A percentile compares a stretch with the other conserved stretches of the same genome.
Evolutionary conservation across 1,140 invertebrate species (phyloP).

Genomic region (Myzus persicae): DNA sequence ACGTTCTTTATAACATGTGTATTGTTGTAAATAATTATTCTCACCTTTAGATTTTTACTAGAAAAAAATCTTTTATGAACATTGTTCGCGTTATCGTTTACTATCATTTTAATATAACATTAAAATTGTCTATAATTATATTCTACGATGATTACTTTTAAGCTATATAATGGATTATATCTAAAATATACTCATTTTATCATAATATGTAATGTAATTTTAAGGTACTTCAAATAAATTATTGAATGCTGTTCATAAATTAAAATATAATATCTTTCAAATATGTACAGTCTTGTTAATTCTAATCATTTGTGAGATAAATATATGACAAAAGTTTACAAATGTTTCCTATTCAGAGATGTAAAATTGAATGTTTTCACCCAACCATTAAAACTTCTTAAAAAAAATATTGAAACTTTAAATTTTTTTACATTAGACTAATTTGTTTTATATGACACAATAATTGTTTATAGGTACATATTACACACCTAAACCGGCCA

Average conservation of each 20-base stretch:
- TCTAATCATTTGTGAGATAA: neutral
- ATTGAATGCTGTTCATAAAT: slow-evolving; percentile 18
- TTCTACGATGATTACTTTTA: slow-evolving; percentile 25
- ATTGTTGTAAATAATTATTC: slow-evolving; percentile 32
- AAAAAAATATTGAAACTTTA: no score
- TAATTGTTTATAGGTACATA: no score
- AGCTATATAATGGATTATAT: slow-evolving; percentile 10
- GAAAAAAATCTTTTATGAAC: neutral
- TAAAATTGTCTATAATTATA: slow-evolving; percentile 15
- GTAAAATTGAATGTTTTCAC: neutral
- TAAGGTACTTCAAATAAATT: slow-evolving; percentile 11
- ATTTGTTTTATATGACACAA: no score
- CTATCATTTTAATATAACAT: slow-evolving; percentile 12
- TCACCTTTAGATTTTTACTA: slow-evolving; percentile 37
- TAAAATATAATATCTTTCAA: slow-evolving; percentile 20
- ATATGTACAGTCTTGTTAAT: slow-evolving; percentile 4
- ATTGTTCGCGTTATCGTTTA: neutral
- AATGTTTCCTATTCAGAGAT: neutral
- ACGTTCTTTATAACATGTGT: neutral
- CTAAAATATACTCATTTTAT: slow-evolving; percentile 30
- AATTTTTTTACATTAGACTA: no score
- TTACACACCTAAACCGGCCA: no score
- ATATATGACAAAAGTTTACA: neutral
- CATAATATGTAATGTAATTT: slow-evolving; percentile 25
- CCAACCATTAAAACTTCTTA: neutral